Percentiles rank a stretch among this genome's conserved stretches.
Evolutionary conservation across 2,888 invertebrate species (phyloP).

Genomic region (Caenorhabditis panamensis): DNA sequence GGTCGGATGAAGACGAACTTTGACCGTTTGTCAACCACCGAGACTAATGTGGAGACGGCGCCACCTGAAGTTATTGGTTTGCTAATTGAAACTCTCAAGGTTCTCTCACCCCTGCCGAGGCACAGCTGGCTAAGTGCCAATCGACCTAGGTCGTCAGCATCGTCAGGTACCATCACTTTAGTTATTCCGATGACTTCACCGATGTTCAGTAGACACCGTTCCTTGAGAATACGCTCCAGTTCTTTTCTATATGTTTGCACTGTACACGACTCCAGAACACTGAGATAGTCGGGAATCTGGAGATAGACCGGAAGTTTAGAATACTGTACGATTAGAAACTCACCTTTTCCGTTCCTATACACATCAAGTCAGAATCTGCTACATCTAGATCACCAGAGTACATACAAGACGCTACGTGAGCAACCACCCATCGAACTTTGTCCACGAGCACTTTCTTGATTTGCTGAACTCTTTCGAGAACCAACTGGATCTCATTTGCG

Average conservation of each 20-base stretch:
- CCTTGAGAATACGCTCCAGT: conserved; percentile 61
- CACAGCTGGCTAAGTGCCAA: conserved; percentile 67
- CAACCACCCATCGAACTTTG: conserved; percentile 53
- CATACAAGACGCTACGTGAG: conserved; percentile 63
- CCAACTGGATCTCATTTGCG: conserved; percentile 17
- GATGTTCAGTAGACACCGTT: conserved; percentile 49
- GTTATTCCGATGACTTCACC: conserved; percentile 23
- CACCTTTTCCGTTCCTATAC: conserved; percentile 56
- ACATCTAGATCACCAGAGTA: conserved; percentile 8
- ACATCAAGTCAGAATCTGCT: conserved; percentile 12
- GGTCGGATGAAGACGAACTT: conserved; percentile 66
- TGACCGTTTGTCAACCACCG: conserved; percentile 65
- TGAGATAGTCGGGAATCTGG: conserved; percentile 35
- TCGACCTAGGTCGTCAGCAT: conserved; percentile 68
- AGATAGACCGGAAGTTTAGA: background rate
- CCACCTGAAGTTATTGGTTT: conserved; percentile 36
- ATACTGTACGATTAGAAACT: no score
- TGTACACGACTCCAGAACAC: conserved; percentile 53
- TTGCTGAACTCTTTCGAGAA: conserved; percentile 31
- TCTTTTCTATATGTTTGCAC: conserved; percentile 61
- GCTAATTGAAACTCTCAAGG: background rate
- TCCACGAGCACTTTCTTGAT: conserved; percentile 37
- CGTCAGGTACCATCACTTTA: conserved; percentile 68
- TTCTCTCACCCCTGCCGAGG: conserved; percentile 68
- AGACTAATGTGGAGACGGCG: conserved; percentile 32